Evolutionary conservation across 2,113 vertebrate genomes (phyloP), one percentile per base, ranked within the genome.

Genomic region (Geococcyx californianus): DNA sequence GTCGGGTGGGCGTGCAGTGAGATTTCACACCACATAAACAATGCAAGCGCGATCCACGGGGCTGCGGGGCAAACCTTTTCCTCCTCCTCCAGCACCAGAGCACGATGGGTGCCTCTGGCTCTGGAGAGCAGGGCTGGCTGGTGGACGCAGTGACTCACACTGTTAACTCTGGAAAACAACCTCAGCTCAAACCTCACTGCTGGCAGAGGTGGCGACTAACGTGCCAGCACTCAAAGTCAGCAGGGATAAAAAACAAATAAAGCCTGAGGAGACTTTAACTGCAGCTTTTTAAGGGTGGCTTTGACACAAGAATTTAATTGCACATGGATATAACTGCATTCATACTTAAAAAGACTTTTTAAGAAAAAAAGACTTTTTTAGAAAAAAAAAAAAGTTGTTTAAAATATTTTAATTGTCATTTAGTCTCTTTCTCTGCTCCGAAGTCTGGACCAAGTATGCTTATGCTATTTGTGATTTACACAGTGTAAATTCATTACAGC

Each of bases 1-100:
- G 1, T 6, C 12, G 34, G 26, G 26, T 15, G 23, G 51, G 49
- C 0, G 0, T 3, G 17, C 69, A 52, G 24, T 9, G 83, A 47
- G 56, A 10, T 56, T 33, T 64, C 67, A 49, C 29, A 13, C 11
- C 36, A 15, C 11, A 9, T 17, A 34, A 11, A 26, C 34, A 21
- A 34, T 0, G 6, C 25, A 14, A 23, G 19, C 6, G 44, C 1
- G 4, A 17, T 7, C 36, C 36, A 2, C 0, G 28, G 73, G 14
- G 26, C 63, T 4, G 11, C 5, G 25, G 2, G 38, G 58, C 19
- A 52, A 54, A 75, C 4, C 16, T 16, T 58, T 11, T 20, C 31
- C 58, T 56, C 26, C 42, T 11, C 10, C 68, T 56, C 33, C 47
- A 63, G 66, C 0, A 1, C 36, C 33, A 73, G 44, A 81, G 66